Evolutionary conservation across 2,113 vertebrate genomes (phyloP).

Genomic region (Nasalis larvatus): DNA sequence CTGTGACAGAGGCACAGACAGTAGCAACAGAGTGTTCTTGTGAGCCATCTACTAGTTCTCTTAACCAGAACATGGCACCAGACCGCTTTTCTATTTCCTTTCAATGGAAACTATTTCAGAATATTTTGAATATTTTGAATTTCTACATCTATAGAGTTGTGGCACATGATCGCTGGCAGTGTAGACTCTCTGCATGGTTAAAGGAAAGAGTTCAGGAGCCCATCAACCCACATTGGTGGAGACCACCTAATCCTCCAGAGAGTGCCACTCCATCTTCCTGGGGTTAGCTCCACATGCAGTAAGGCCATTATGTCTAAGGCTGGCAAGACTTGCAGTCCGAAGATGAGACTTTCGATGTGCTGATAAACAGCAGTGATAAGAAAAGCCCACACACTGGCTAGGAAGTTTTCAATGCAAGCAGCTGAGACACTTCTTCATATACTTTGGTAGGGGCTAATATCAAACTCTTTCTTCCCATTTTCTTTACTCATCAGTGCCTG

Average conservation of each 20-base stretch:
- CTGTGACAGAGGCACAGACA: background rate
- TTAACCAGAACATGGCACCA: fast-evolving
- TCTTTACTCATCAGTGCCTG: background rate
- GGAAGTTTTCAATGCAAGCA: background rate
- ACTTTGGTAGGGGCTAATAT: background rate
- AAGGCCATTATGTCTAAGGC: background rate
- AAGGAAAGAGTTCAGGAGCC: background rate
- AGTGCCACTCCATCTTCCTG: background rate
- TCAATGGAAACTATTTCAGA: background rate
- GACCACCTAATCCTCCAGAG: background rate
- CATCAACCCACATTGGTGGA: background rate
- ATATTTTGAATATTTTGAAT: background rate
- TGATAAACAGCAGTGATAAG: background rate
- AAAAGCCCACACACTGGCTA: background rate
- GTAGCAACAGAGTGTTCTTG: background rate
- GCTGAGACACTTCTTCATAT: background rate
- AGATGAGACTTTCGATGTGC: background rate
- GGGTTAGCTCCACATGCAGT: background rate
- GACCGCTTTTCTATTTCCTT: background rate
- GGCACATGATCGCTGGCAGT: background rate
- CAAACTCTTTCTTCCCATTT: background rate
- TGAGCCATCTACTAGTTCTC: background rate
- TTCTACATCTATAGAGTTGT: background rate
- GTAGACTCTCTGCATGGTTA: background rate
- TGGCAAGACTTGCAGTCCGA: background rate